Evolutionary conservation across 2,888 invertebrate species (phyloP).

Genomic region (Eupithecia insigniata): DNA sequence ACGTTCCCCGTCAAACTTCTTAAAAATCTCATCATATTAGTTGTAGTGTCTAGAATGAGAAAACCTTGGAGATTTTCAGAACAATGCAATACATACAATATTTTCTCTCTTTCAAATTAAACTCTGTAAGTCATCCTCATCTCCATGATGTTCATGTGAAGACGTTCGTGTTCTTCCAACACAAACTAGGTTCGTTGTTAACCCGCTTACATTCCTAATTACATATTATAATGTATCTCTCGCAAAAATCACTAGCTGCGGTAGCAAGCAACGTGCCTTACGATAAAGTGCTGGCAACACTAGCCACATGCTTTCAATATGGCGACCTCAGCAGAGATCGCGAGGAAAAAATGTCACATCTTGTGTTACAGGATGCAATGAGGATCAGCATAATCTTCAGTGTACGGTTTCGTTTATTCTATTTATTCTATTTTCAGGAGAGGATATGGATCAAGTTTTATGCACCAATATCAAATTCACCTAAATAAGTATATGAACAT

Average conservation of each 20-base stretch:
- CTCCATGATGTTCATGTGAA: too few relatives aligned
- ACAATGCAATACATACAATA: neutral
- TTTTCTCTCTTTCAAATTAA: too few relatives aligned
- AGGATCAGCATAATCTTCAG: slow-evolving; percentile 51
- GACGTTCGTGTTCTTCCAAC: too few relatives aligned
- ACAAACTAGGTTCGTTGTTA: too few relatives aligned
- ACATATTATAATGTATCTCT: too few relatives aligned
- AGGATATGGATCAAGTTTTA: slow-evolving; percentile 12
- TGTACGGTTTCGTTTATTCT: slow-evolving; percentile 52
- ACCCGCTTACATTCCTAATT: too few relatives aligned
- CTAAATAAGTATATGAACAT: neutral
- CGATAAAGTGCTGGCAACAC: slow-evolving; percentile 21
- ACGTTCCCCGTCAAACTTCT: neutral
- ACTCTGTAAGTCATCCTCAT: too few relatives aligned
- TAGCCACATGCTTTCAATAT: slow-evolving; percentile 65
- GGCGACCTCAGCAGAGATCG: slow-evolving; percentile 73
- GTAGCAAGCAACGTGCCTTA: neutral
- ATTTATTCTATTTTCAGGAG: slow-evolving; percentile 44
- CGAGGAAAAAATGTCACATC: slow-evolving; percentile 73
- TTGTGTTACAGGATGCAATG: slow-evolving; percentile 81
- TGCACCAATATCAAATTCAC: too few relatives aligned
- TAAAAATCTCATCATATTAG: too few relatives aligned
- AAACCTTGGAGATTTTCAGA: neutral
- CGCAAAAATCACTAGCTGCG: neutral
- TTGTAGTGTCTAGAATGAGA: neutral